Percentiles rank a stretch among this genome's conserved stretches.
Conservation (phyloP, 2,888 invertebrate genomes). For the Polydrusus cervinus region DNA sequence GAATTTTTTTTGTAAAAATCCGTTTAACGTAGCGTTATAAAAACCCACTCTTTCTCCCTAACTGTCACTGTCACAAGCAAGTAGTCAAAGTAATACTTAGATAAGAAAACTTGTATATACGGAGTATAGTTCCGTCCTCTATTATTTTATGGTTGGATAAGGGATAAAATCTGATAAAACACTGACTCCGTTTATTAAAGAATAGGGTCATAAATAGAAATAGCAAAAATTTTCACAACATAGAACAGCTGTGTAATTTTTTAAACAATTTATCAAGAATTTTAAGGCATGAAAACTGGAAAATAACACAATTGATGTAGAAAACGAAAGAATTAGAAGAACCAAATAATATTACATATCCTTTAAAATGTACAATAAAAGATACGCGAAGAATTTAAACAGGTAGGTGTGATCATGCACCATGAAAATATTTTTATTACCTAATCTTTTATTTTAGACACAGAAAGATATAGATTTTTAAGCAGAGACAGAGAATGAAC, state of each 20-base stretch:
- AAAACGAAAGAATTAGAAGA: conserved; percentile 1
- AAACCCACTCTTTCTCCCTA: no score
- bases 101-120: no score
- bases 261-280: conserved; percentile 16
- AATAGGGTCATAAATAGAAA: not conserved
- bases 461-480: conserved; percentile 36
- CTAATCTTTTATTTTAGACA: conserved; percentile 39
- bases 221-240: conserved; percentile 24
- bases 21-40: no score
- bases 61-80: no score
- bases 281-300: conserved; percentile 31
- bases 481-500: conserved; percentile 22
- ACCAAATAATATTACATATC: conserved; percentile 37
- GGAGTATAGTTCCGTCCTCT: no score
- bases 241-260: conserved; percentile 33
- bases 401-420: conserved; percentile 48
- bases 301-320: conserved; percentile 27
- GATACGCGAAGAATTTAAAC: conserved; percentile 42
- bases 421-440: conserved; percentile 40
- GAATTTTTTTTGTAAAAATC: no score
- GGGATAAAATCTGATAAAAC: no score
- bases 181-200: no score
- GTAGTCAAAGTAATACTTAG: no score
- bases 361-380: conserved; percentile 50
- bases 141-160: no score